Evolutionary conservation across 1,140 invertebrate genomes (phyloP).

Genomic region (Drosophila nigrodunni): DNA sequence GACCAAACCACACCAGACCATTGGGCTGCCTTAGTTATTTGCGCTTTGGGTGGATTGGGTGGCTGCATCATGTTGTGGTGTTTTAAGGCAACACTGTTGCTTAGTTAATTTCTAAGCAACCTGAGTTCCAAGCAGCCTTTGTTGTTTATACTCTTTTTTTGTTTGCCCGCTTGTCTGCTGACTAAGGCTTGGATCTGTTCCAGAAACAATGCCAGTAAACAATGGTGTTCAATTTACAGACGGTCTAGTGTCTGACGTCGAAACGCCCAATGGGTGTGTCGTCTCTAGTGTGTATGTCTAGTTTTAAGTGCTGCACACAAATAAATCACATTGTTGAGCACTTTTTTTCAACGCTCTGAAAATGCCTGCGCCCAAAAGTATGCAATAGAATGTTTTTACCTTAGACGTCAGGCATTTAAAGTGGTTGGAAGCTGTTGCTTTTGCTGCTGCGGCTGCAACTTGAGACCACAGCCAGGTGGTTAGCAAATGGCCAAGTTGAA

Average conservation of each 20-base stretch:
- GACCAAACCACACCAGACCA: not conserved
- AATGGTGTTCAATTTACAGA: constrained; percentile 52
- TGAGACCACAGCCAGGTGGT: constrained; percentile 51
- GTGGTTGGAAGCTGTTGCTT: constrained; percentile 27
- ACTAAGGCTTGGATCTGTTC: constrained; percentile 51
- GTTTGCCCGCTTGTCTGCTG: constrained; percentile 64
- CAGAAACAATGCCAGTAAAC: constrained; percentile 53
- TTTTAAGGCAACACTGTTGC: constrained; percentile 54
- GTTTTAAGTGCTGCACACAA: constrained; percentile 76
- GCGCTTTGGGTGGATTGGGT: constrained; percentile 12
- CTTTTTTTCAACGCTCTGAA: constrained; percentile 32
- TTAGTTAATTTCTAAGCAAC: constrained; percentile 74
- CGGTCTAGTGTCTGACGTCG: constrained; percentile 13
- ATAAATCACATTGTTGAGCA: constrained; percentile 74
- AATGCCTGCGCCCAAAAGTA: constrained; percentile 68
- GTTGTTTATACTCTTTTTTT: not conserved
- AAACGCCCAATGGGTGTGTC: constrained; percentile 53
- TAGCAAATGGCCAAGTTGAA: constrained; percentile 27
- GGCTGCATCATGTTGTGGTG: constrained; percentile 10
- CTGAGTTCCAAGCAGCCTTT: constrained; percentile 48
- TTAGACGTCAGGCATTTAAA: constrained; percentile 54
- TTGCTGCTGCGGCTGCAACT: constrained; percentile 32
- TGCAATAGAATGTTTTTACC: constrained; percentile 71
- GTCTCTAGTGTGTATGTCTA: constrained; percentile 64
- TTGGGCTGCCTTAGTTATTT: constrained; percentile 47